Evolutionary conservation across 2,888 invertebrate species (phyloP).

Genomic region (Cheilosia variabilis): DNA sequence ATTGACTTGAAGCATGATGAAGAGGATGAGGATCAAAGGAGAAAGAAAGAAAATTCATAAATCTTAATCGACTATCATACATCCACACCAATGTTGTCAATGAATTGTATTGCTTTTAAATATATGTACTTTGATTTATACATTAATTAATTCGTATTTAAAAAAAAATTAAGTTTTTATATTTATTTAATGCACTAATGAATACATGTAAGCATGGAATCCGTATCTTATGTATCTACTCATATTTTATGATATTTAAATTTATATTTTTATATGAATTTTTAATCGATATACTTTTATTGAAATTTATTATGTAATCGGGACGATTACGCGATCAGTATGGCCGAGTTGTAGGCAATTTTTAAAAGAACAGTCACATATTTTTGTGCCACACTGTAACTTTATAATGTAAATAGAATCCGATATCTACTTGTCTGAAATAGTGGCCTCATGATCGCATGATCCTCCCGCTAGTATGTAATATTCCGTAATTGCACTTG

Average conservation of each 20-base stretch:
- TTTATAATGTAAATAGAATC: constrained; percentile 3
- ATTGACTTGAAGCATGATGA: constrained; percentile 27
- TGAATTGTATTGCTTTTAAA: constrained; percentile 3
- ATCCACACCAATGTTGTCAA: constrained; percentile 3
- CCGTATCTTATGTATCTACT: not conserved
- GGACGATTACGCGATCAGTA: constrained; percentile 41
- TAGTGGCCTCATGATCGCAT: constrained; percentile 1
- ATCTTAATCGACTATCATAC: not conserved
- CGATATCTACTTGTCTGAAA: too few relatives aligned
- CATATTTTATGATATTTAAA: constrained; percentile 5
- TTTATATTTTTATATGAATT: constrained; percentile 4
- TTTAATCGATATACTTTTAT: constrained; percentile 15
- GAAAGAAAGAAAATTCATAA: constrained; percentile 6
- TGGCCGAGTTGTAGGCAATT: constrained; percentile 53
- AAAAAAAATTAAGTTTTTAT: not conserved
- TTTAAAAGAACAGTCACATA: too few relatives aligned
- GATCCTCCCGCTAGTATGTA: constrained; percentile 5
- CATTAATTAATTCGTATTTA: not conserved
- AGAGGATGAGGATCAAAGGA: not conserved
- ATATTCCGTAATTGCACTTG: not conserved
- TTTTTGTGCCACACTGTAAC: too few relatives aligned
- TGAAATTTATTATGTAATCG: constrained; percentile 17
- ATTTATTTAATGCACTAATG: too few relatives aligned
- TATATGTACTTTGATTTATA: not conserved
- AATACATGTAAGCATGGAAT: not conserved